Evolutionary conservation across 2,113 vertebrate species (phyloP).

Genomic region (Oreocharis arfaki): DNA sequence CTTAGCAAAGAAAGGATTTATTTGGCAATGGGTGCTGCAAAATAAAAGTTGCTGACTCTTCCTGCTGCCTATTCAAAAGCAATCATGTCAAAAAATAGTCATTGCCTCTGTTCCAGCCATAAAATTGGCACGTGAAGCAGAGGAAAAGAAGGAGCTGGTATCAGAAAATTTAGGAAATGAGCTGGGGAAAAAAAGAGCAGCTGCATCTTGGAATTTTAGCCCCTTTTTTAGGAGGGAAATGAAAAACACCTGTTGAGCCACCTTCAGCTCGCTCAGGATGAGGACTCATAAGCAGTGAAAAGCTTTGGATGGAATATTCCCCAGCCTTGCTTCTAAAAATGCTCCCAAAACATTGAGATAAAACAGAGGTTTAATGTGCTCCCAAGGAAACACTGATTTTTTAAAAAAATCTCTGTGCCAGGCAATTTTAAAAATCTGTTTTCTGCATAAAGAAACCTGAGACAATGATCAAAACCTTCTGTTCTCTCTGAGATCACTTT

Average conservation of each 20-base stretch:
- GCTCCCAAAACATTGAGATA: neutral
- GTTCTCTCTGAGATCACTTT: neutral
- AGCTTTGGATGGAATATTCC: neutral
- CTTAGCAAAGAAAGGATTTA: neutral
- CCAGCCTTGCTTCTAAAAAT: neutral
- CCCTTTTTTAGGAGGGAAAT: neutral
- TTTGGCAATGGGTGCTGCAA: neutral
- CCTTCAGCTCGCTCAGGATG: neutral
- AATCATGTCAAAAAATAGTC: neutral
- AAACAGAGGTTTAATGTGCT: neutral
- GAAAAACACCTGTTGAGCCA: neutral
- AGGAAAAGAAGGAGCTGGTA: neutral
- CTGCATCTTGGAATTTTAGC: neutral
- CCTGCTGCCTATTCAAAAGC: neutral
- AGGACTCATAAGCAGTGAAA: accelerated
- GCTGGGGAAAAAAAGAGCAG: neutral
- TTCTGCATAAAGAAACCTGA: neutral
- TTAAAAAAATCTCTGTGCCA: neutral
- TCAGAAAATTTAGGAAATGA: neutral
- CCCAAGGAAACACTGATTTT: neutral
- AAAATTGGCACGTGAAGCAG: accelerated
- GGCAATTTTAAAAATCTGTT: neutral
- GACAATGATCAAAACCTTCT: neutral
- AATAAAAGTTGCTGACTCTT: neutral
- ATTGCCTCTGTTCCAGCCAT: neutral